Evolutionary conservation across 2,113 vertebrate species (phyloP), one percentile per base, ranked within the genome.

Genomic region (Poeciliopsis turrubarensis): DNA sequence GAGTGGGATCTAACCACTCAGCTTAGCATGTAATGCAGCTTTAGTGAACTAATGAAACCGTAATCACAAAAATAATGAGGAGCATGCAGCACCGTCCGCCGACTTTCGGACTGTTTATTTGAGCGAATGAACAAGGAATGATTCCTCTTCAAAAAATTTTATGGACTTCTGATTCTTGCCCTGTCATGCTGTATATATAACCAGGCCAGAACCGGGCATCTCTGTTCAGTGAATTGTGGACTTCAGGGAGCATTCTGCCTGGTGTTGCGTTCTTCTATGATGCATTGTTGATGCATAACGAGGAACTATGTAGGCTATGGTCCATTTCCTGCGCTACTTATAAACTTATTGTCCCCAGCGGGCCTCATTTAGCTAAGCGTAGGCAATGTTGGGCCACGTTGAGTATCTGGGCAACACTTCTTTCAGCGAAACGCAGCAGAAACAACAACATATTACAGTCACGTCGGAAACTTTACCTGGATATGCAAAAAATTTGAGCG

Each of bases 51-150:
- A 91, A 91, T 91, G 87, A 88, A 88, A 91, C 27, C 77, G 75
- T 89, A 89, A 92, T 91, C 87, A 88, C 78, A 85, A 90, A 89
- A 88, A 89, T 91, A 91, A 93, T 90, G 89, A 89, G 86, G 75
- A 85, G 67, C 65, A 80, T 44, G 81, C 76, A 62, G 81, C 60
- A 66, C 83, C 15, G 66, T 85, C 88, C 82, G 78, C 68, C 75
- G 71, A 82, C 75, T 89, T 81, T 73, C 75, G 67, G 78, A 65
- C 81, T 78, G 76, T 80, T 83, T 82, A 77, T 89, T 93, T 87
- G 77, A 73, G 68, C 74, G 69, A 77, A 78, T 69, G 77, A 81
- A 73, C 75, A 63, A 81, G 66, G 69, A 78, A 68, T 39, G 17
- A 79, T 81, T 82, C 66, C 76, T 74, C 60, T 72, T 86, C 82